A percentile compares a stretch with the other conserved stretches of the same genome.
Evolutionary conservation across 2,113 vertebrate species (phyloP).

Genomic region (Gulo gulo): DNA sequence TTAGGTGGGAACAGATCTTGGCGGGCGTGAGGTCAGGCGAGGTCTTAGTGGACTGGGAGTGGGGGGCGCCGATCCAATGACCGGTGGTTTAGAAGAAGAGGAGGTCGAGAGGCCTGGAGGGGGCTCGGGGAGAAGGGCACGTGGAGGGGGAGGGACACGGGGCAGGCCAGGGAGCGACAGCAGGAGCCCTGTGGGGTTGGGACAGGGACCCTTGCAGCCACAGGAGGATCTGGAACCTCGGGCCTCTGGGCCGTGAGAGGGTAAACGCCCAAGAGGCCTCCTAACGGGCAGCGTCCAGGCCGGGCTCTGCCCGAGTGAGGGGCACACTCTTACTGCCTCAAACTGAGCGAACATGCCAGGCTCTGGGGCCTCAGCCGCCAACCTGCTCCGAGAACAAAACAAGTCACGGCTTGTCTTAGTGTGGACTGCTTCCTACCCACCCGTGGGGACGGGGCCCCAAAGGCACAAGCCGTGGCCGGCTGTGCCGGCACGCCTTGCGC

Average conservation of each 20-base stretch:
- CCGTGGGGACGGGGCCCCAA: background rate
- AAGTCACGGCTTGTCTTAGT: background rate
- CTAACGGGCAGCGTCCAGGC: background rate
- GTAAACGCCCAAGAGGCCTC: background rate
- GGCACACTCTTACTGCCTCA: too few species aligned
- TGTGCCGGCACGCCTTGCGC: accelerated
- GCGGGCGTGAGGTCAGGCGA: background rate
- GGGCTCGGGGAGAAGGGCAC: too few species aligned
- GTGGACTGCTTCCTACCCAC: background rate
- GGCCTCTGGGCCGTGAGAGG: background rate
- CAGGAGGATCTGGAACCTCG: background rate
- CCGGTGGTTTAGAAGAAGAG: background rate
- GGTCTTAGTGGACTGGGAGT: background rate
- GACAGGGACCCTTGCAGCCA: background rate
- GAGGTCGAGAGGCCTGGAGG: too few species aligned
- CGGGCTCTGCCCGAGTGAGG: background rate
- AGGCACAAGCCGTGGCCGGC: background rate
- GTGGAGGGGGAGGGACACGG: too few species aligned
- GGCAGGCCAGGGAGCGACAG: too few species aligned
- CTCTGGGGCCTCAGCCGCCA: background rate
- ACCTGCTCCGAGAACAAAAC: background rate
- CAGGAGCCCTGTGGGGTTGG: background rate
- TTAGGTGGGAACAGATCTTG: background rate
- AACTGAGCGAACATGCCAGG: background rate
- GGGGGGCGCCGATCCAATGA: background rate